A percentile compares a stretch with the other conserved stretches of the same genome.
Conservation (phyloP, 1,140 invertebrate genomes). For the Pogonus chalceus region DNA sequence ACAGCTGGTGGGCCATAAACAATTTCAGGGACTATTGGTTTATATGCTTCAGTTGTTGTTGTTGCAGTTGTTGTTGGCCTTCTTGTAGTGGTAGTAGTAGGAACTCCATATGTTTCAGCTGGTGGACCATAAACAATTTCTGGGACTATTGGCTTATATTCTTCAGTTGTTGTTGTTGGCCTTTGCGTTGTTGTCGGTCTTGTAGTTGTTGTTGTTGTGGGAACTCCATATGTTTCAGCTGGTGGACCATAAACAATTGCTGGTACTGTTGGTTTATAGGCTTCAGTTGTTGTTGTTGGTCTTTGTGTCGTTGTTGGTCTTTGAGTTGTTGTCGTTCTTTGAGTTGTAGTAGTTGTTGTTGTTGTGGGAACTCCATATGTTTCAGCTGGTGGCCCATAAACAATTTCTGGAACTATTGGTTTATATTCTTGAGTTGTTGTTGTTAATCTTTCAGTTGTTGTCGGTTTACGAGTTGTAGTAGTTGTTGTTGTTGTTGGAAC, state of each 20-base stretch:
- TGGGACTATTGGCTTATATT: neutral
- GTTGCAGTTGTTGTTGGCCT: neutral
- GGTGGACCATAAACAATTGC: neutral
- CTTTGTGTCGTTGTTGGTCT: neutral
- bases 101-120: neutral
- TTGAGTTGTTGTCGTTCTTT: neutral
- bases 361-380: neutral
- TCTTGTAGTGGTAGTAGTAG: neutral
- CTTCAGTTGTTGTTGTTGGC: neutral
- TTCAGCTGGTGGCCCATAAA: neutral
- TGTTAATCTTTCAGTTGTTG: neutral
- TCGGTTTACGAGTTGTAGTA: neutral
- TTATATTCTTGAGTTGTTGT: neutral
- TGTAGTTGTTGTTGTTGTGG: neutral
- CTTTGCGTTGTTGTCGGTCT: neutral
- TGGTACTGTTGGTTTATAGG: neutral
- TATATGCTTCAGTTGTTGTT: neutral
- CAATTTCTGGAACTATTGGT: neutral
- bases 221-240: neutral
- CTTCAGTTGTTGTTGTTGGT: neutral
- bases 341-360: neutral
- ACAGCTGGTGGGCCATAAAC: neutral
- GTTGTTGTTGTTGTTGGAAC: neutral
- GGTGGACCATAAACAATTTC: neutral
- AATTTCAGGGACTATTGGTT: neutral